These are phyloP conservation scores for Sebastes baramenuke DNA, from an alignment of 2,797 vertebrate genomes.

Conservation along the genomic window DNA sequence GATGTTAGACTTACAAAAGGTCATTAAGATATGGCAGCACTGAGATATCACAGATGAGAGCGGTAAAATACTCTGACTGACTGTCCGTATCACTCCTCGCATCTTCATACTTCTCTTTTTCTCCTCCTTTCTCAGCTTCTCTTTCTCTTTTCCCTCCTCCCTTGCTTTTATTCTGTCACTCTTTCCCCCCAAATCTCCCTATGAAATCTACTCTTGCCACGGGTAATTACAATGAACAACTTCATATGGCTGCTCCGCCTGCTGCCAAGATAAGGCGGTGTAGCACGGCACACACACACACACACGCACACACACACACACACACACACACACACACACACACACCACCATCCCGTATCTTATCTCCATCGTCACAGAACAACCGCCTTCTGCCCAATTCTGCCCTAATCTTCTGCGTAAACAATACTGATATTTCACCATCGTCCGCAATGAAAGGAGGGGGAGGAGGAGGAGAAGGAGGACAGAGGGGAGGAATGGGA, in stretches of 20 bases:
- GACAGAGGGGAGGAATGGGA: not conserved
- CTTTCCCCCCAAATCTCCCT: conserved; percentile 78
- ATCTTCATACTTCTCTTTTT: not conserved
- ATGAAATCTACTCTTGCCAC: conserved; percentile 95
- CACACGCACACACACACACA: conserved; percentile 36
- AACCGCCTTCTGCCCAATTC: conserved; percentile 98
- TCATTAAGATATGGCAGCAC: conserved; percentile 69
- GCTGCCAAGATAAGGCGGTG: conserved; percentile 89
- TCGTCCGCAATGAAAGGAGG: conserved; percentile 81
- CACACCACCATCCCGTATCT: conserved; percentile 86
- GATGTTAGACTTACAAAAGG: conserved; percentile 74
- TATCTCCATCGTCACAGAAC: conserved; percentile 98
- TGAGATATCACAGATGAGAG: conserved; percentile 70
- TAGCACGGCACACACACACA: conserved; percentile 40
- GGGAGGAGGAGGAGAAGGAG: conserved; percentile 33
- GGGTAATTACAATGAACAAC: conserved; percentile 98
- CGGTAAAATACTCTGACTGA: conserved; percentile 47
- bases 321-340: conserved; percentile 30
- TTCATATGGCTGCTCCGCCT: conserved; percentile 92
- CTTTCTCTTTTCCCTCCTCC: not conserved
- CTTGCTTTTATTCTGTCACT: conserved; percentile 39
- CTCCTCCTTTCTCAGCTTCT: not conserved
- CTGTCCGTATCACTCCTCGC: not conserved
- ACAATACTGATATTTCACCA: conserved; percentile 99
- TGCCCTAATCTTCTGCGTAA: conserved; percentile 98